phyloP scores from a whole-genome alignment of 2,113 vertebrate genomes.

The Rhea americana region DNA sequence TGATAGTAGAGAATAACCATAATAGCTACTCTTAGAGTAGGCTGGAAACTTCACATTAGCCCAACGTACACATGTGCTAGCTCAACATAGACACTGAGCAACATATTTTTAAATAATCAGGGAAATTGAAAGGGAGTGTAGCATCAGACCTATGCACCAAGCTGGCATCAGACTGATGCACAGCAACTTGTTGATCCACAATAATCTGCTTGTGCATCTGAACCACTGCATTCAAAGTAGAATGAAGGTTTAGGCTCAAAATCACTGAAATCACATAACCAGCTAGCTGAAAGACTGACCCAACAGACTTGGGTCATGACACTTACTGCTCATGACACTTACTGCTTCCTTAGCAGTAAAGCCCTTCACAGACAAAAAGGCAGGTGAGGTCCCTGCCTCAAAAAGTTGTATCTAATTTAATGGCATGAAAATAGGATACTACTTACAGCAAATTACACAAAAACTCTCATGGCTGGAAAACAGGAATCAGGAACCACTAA shows the following conservation, averaged over 20 bases:
- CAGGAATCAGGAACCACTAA: not conserved
- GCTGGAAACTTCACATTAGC: not conserved
- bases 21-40: not conserved
- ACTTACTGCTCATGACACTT: not conserved
- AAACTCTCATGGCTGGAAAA: not conserved
- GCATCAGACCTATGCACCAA: not conserved
- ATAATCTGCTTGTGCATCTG: not conserved
- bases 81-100: not conserved
- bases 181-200: not conserved
- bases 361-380: not conserved
- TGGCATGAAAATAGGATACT: not conserved
- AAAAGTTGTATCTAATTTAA: not conserved
- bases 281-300: not conserved
- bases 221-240: not conserved
- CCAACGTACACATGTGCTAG: not conserved
- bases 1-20: not conserved
- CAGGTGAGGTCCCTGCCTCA: not conserved
- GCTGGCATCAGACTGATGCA: not conserved
- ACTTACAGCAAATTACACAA: not conserved
- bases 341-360: not conserved
- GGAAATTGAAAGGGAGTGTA: not conserved
- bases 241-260: not conserved
- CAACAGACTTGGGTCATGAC: not conserved
- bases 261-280: not conserved
- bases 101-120: not conserved